Evolutionary conservation across 1,140 invertebrate genomes (phyloP).

Genomic region (Mamestra configurata): DNA sequence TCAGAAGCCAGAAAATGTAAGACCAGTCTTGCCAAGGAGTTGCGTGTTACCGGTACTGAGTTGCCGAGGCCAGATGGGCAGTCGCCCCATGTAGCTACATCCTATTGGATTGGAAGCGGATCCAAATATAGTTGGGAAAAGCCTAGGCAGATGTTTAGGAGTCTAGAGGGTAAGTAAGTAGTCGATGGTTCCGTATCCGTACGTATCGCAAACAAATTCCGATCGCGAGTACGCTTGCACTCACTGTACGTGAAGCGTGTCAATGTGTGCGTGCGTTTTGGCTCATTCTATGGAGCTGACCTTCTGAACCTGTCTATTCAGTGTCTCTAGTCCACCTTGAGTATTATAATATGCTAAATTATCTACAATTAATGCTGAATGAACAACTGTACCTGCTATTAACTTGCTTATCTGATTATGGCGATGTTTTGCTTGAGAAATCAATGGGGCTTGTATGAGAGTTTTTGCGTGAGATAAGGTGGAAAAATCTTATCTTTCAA

Average conservation of each 20-base stretch:
- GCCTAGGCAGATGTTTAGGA: too few relatives aligned
- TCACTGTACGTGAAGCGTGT: not conserved
- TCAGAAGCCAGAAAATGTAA: too few relatives aligned
- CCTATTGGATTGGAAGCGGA: too few relatives aligned
- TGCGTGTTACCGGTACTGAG: too few relatives aligned
- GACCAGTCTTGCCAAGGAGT: too few relatives aligned
- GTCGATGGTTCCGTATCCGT: too few relatives aligned
- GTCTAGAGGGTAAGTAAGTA: too few relatives aligned
- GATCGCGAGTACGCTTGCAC: not conserved
- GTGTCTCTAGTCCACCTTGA: slow-evolving; percentile 20
- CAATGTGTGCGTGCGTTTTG: not conserved
- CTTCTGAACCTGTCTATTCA: not conserved
- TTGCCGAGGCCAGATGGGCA: too few relatives aligned
- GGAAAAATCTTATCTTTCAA: not conserved
- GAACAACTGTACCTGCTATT: slow-evolving; percentile 24
- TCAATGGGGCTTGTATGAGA: not conserved
- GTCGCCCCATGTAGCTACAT: too few relatives aligned
- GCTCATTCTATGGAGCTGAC: not conserved
- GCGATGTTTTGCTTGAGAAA: slow-evolving; percentile 4
- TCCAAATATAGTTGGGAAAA: too few relatives aligned
- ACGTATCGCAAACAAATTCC: not conserved
- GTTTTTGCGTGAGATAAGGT: not conserved
- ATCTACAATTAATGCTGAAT: slow-evolving; percentile 23
- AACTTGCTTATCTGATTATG: slow-evolving; percentile 5
- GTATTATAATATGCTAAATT: slow-evolving; percentile 35